Conservation (phyloP, 2,797 vertebrate species). For the Salmo trutta region DNA sequence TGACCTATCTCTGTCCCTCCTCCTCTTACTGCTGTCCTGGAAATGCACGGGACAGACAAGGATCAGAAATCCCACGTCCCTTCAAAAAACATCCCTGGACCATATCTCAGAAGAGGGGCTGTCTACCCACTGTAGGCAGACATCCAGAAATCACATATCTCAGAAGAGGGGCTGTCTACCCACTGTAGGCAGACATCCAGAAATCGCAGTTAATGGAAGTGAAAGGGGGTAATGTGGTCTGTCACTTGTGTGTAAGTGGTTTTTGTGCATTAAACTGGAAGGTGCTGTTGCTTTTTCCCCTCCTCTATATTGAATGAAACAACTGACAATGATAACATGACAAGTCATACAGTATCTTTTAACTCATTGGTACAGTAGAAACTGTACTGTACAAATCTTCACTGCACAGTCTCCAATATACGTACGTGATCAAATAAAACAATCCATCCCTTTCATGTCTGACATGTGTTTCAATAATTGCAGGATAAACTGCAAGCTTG, state of each 20-base stretch:
- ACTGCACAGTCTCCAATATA: constrained; percentile 3
- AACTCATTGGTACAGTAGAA: not conserved
- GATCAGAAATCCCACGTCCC: constrained; percentile 36
- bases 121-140: constrained; percentile 58
- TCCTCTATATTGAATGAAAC: constrained; percentile 33
- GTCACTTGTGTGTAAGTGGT: constrained; percentile 66
- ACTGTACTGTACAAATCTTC: not conserved
- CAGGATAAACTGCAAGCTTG: not conserved
- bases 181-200: constrained; percentile 61
- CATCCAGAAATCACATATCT: constrained; percentile 41
- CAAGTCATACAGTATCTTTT: not conserved
- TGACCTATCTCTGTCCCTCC: constrained; percentile 48
- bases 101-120: constrained; percentile 45
- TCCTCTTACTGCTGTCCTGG: constrained; percentile 8
- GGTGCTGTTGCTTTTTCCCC: constrained; percentile 34
- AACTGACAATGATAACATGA: constrained; percentile 33
- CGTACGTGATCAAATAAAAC: constrained; percentile 11
- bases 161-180: constrained; percentile 50
- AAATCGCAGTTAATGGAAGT: constrained; percentile 68
- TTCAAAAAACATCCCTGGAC: constrained; percentile 29
- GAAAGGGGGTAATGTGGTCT: constrained; percentile 66
- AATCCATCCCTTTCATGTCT: not conserved
- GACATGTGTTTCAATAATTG: not conserved
- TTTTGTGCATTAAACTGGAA: constrained; percentile 64
- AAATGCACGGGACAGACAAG: constrained; percentile 25